Conservation (phyloP, 2,797 vertebrate genomes). For the Rhyacichthys aspro region DNA sequence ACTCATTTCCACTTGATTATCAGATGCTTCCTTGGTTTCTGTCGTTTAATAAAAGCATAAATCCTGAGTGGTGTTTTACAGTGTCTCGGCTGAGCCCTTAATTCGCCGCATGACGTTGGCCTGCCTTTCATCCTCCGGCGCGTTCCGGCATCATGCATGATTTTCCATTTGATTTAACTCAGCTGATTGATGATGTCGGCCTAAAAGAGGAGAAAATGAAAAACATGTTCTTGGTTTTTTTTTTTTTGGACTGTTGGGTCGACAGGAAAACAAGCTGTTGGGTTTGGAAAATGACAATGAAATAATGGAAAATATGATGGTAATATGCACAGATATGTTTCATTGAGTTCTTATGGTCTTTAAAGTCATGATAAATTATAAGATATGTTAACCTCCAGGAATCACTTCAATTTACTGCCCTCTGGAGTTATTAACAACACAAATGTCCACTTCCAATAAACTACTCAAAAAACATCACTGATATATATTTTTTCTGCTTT, state of each 20-base stretch:
- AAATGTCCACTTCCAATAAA: too few relatives aligned
- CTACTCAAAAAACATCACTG: too few relatives aligned
- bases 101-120: conserved; percentile 41
- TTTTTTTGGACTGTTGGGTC: neutral
- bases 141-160: conserved; percentile 30
- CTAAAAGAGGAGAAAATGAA: conserved; percentile 49
- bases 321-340: too few relatives aligned
- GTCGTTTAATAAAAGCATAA: conserved; percentile 49
- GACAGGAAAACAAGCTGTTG: conserved; percentile 13
- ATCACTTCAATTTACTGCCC: too few relatives aligned
- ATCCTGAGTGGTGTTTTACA: conserved; percentile 43
- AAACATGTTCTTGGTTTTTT: conserved; percentile 34
- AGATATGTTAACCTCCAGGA: too few relatives aligned
- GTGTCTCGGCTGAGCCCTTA: conserved; percentile 29
- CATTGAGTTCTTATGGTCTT: too few relatives aligned
- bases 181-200: conserved; percentile 58
- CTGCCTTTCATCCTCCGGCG: conserved; percentile 48
- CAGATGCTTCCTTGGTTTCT: conserved; percentile 42
- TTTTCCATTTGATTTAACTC: conserved; percentile 64
- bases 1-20: conserved; percentile 50
- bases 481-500: too few relatives aligned
- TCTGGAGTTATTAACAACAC: too few relatives aligned
- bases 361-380: too few relatives aligned
- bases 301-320: too few relatives aligned
- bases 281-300: neutral